phyloP scores from a whole-genome alignment of 2,888 invertebrate genomes.

The Andrena bicolor region DNA sequence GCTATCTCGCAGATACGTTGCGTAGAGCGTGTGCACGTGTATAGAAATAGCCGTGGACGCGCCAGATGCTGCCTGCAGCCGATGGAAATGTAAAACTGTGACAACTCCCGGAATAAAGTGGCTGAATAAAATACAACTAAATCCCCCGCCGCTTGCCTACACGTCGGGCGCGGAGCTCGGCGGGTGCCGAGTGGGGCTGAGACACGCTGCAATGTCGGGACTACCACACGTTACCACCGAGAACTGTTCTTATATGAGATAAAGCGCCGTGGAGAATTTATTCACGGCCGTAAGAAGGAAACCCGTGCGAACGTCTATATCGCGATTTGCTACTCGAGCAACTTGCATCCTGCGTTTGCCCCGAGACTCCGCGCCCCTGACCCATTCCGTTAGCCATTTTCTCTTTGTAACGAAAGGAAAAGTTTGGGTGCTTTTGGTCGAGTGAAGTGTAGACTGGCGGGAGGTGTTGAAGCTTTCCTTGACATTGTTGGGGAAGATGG shows the following conservation, averaged over 20 bases:
- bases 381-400: too few species aligned
- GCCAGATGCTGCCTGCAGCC: constrained; percentile 79
- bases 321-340: constrained; percentile 11
- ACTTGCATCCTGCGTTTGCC: not conserved
- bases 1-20: constrained; percentile 50
- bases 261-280: constrained; percentile 58
- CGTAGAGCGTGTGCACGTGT: constrained; percentile 51
- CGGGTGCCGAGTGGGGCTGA: constrained; percentile 28
- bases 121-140: constrained; percentile 84
- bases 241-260: constrained; percentile 40
- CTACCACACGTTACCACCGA: constrained; percentile 53
- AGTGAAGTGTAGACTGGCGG: too few species aligned
- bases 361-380: too few species aligned
- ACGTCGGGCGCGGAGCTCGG: constrained; percentile 46
- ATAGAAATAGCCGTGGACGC: constrained; percentile 77
- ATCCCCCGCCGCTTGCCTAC: constrained; percentile 73
- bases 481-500: too few species aligned
- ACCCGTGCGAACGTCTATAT: constrained; percentile 14
- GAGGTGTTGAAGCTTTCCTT: too few species aligned
- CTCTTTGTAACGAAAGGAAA: too few species aligned
- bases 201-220: constrained; percentile 44
- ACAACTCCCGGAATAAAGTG: constrained; percentile 83
- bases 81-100: constrained; percentile 83
- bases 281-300: constrained; percentile 29
- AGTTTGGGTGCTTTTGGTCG: too few species aligned